Conservation (phyloP, 2,113 vertebrate genomes). For the Bufo bufo region DNA sequence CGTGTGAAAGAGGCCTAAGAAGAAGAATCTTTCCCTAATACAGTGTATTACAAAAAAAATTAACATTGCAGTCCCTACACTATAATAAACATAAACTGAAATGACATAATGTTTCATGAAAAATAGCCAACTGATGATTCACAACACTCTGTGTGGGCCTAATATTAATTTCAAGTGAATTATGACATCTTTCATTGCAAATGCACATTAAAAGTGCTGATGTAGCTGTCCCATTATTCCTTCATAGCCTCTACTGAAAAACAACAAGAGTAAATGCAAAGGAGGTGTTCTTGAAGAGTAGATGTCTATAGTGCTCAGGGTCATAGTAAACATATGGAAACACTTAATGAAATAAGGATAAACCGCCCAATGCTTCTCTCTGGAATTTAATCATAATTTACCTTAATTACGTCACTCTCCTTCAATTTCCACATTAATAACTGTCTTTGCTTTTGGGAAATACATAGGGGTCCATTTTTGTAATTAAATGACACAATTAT, state of each 20-base stretch:
- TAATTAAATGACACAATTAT: background rate
- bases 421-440: background rate
- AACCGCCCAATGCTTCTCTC: background rate
- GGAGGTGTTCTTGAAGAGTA: background rate
- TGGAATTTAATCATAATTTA: background rate
- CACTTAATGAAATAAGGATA: background rate
- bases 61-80: too few relatives aligned
- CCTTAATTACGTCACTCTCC: background rate
- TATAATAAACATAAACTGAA: too few relatives aligned
- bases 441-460: background rate
- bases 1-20: too few relatives aligned
- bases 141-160: too few relatives aligned
- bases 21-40: too few relatives aligned
- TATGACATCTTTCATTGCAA: too few relatives aligned
- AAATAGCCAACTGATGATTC: too few relatives aligned
- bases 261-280: background rate
- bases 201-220: background rate
- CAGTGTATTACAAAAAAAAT: too few relatives aligned
- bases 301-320: background rate
- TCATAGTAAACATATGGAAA: background rate
- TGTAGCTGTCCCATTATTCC: background rate
- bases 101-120: too few relatives aligned
- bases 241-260: background rate
- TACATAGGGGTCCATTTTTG: background rate
- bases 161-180: too few relatives aligned